Percentiles rank a stretch among this genome's conserved stretches.
Conservation (phyloP, 2,113 vertebrate species). For the Thryonomys swinderianus region DNA sequence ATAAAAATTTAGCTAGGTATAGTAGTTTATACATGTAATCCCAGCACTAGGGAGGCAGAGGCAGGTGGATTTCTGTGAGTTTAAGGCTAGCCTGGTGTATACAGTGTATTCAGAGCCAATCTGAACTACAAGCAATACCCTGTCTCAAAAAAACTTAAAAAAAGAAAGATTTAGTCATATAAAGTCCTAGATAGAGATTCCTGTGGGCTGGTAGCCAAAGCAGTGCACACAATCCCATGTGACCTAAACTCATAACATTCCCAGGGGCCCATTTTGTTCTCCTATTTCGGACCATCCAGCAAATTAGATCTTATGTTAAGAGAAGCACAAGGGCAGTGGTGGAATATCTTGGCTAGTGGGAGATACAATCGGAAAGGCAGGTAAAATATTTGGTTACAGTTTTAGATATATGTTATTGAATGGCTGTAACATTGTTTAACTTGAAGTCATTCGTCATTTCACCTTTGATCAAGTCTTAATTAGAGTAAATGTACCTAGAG, state of each 20-base stretch:
- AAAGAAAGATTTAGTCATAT: neutral
- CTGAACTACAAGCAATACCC: too few relatives aligned
- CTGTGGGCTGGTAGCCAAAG: neutral
- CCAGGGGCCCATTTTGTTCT: neutral
- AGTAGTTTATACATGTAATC: too few relatives aligned
- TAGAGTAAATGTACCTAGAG: neutral
- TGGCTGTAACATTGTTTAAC: neutral
- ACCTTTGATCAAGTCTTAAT: neutral
- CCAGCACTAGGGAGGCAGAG: too few relatives aligned
- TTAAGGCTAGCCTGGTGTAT: too few relatives aligned
- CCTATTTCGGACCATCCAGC: conserved; percentile 23
- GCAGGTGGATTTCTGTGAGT: too few relatives aligned
- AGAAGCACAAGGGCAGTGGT: neutral
- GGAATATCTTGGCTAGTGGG: neutral
- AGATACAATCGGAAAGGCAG: neutral
- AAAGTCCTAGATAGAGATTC: neutral
- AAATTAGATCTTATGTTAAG: neutral
- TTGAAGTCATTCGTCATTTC: neutral
- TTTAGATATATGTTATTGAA: conserved; percentile 18
- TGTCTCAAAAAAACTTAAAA: too few relatives aligned
- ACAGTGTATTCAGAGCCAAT: too few relatives aligned
- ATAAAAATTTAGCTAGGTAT: too few relatives aligned
- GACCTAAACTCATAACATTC: neutral
- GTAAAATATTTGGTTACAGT: neutral
- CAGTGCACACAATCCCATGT: neutral